A percentile compares a stretch with the other conserved stretches of the same genome.
Evolutionary conservation across 2,888 invertebrate species (phyloP).

Genomic region (Eueremaeus valkanovi): DNA sequence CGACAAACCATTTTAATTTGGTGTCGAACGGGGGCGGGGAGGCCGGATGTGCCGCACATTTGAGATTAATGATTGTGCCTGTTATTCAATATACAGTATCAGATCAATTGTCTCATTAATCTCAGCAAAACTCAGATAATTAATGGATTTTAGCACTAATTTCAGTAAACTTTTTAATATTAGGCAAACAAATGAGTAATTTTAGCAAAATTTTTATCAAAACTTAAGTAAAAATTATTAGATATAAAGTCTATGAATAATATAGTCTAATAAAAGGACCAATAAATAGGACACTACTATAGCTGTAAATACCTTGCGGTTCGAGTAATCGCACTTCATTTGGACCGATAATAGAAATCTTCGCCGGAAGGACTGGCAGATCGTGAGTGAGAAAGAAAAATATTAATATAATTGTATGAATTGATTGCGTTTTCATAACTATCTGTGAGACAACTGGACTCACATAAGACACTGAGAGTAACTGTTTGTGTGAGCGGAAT

Average conservation of each 20-base stretch:
- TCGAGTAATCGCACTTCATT: constrained; percentile 48
- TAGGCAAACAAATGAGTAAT: no score
- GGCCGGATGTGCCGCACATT: constrained; percentile 41
- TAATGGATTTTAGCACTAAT: no score
- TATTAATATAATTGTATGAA: not conserved
- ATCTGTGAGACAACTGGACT: constrained; percentile 36
- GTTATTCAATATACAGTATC: not conserved
- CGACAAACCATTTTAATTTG: constrained; percentile 41
- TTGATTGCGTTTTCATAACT: not conserved
- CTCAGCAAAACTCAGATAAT: not conserved
- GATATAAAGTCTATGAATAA: no score
- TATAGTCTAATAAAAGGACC: no score
- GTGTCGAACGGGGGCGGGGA: constrained; percentile 39
- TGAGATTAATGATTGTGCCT: constrained; percentile 36
- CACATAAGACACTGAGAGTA: constrained; percentile 46
- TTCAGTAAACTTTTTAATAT: no score
- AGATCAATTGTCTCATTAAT: not conserved
- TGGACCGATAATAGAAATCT: constrained; percentile 46
- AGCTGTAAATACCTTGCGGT: constrained; percentile 48
- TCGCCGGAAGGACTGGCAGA: constrained; percentile 46
- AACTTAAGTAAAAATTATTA: no score
- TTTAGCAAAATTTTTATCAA: no score
- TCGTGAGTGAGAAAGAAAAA: no score
- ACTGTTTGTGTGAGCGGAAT: constrained; percentile 43
- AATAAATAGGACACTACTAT: no score